Evolutionary conservation across 2,113 vertebrate genomes (phyloP), one percentile per base, ranked within the genome.

Genomic region (Lota lota): DNA sequence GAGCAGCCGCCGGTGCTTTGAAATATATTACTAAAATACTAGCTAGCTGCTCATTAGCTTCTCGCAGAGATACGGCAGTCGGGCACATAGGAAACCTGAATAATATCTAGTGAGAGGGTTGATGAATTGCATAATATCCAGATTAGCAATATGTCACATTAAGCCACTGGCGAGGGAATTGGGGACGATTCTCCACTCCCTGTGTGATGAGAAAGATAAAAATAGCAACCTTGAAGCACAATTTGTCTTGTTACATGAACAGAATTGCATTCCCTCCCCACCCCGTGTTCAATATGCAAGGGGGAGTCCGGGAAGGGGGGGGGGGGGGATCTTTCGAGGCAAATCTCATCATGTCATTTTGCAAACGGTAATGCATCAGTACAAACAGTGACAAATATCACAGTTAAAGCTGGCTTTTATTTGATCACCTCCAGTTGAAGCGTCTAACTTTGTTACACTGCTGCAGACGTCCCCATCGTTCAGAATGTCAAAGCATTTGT

Each of bases 51-150:
- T 93, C 89, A 89, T 92, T 91, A 90, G 83, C 85, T 81, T 77
- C 75, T 83, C 70, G 78, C 77, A 78, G 83, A 87, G 83, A 87
- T 91, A 89, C 87, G 89, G 85, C 84, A 72, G 72, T 80, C 76
- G 73, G 69, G 73, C 76, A 77, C 82, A 89, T 80, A 82, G 73
- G 80, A 87, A 89, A 88, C 77, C 84, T 79, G 78, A 77, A 87
- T 84, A 85, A 88, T 89, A 88, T 88, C 82, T 83, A 91, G 75
- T 78, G 79, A 83, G 84, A 88, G 62, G 75, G 73, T 83, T 91
- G 89, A 90, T 89, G 84, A 89, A 91, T 91, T 89, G 87, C 87
- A 89, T 92, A 93, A 92, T 91, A 90, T 88, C 88, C 88, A 90
- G 87, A 90, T 92, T 91, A 91, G 84, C 86, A 85, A 90, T 90